A percentile compares a stretch with the other conserved stretches of the same genome.
These are phyloP conservation scores for Troides oblongomaculatus DNA, from an alignment of 2,888 invertebrate species.

Conservation along the genomic window DNA sequence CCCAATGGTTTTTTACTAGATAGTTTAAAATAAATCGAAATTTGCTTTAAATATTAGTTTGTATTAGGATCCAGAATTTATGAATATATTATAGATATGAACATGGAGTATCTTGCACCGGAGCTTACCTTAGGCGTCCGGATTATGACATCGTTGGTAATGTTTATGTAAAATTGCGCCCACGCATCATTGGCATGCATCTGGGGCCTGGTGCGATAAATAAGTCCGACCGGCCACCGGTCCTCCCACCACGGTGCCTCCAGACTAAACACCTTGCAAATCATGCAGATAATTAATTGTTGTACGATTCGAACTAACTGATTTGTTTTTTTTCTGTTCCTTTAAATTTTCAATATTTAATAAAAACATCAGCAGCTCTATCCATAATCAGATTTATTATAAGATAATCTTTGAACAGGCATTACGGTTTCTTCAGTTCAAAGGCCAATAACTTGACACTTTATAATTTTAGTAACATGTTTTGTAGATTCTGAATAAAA, in stretches of 20 bases:
- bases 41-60: conserved; percentile 4
- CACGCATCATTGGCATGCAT: conserved; percentile 68
- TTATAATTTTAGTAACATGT: too few relatives aligned
- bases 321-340: not conserved
- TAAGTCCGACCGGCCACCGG: conserved; percentile 50
- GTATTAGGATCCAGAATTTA: conserved; percentile 15
- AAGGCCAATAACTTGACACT: too few relatives aligned
- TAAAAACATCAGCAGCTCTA: not conserved
- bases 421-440: too few relatives aligned
- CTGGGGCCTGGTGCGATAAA: conserved; percentile 55
- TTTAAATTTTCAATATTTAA: not conserved
- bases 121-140: conserved; percentile 22
- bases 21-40: not conserved
- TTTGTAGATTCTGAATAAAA: too few relatives aligned
- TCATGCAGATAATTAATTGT: conserved; percentile 27
- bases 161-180: conserved; percentile 64
- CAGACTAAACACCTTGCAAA: conserved; percentile 27
- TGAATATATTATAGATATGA: conserved; percentile 10
- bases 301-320: conserved; percentile 5
- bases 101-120: conserved; percentile 16
- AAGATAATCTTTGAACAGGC: too few relatives aligned
- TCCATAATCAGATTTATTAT: not conserved
- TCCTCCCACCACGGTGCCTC: conserved; percentile 53
- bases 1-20: not conserved
- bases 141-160: conserved; percentile 59